phyloP scores from a whole-genome alignment of 2,797 vertebrate genomes.

The Steatocranus sp. region DNA sequence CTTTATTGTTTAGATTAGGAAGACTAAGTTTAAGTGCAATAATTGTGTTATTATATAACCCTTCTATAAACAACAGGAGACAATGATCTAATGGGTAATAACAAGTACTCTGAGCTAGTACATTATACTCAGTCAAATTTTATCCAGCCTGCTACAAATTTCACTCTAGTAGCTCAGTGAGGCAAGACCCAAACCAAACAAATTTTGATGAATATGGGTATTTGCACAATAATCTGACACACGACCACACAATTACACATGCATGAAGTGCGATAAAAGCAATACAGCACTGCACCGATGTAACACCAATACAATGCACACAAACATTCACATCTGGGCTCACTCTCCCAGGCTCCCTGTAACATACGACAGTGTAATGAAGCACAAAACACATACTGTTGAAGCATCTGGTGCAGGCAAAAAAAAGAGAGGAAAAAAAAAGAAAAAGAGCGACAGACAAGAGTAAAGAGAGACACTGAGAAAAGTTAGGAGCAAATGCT shows the following conservation, averaged over 20 bases:
- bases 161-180: background rate
- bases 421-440: background rate
- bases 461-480: background rate
- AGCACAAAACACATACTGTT: slow-evolving; percentile 67
- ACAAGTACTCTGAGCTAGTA: background rate
- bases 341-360: slow-evolving; percentile 18
- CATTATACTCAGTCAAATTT: background rate
- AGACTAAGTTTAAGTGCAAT: background rate
- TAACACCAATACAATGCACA: slow-evolving; percentile 22
- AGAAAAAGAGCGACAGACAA: slow-evolving; percentile 2
- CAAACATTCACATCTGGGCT: slow-evolving; percentile 44
- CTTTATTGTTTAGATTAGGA: background rate
- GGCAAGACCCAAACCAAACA: background rate
- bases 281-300: background rate
- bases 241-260: slow-evolving; percentile 12
- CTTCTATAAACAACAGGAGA: background rate
- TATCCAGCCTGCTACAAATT: background rate
- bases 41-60: background rate
- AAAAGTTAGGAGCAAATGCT: background rate
- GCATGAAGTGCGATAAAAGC: slow-evolving; percentile 16
- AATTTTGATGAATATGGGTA: background rate
- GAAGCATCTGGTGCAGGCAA: slow-evolving; percentile 62
- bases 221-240: background rate
- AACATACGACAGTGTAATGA: slow-evolving; percentile 64
- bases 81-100: background rate